A percentile compares a stretch with the other conserved stretches of the same genome.
These are phyloP conservation scores for Corythornis leucogaster DNA, from an alignment of 2,797 vertebrate species.

Conservation along the genomic window DNA sequence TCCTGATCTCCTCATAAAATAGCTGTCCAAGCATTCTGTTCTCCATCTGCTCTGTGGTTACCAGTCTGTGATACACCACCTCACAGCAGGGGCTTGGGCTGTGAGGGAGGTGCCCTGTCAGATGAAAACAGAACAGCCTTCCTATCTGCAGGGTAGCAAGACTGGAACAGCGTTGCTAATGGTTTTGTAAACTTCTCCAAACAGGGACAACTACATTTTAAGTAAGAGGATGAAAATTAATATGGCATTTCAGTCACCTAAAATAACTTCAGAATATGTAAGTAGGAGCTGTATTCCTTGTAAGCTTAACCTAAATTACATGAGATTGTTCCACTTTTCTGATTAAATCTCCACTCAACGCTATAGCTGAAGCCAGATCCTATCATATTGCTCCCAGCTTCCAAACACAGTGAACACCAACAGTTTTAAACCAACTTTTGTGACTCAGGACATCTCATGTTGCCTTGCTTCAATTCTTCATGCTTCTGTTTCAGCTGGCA, in stretches of 20 bases:
- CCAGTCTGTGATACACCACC: conserved; percentile 7
- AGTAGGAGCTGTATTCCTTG: not conserved
- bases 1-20: conserved; percentile 37
- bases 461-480: conserved; percentile 20
- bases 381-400: not conserved
- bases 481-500: conserved; percentile 23
- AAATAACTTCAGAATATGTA: not conserved
- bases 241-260: not conserved
- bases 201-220: not conserved
- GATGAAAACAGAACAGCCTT: not conserved
- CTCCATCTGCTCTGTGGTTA: conserved; percentile 52
- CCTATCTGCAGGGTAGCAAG: not conserved
- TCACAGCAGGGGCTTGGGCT: not conserved
- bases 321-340: not conserved
- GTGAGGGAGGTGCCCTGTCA: not conserved
- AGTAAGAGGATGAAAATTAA: not conserved
- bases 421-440: not conserved
- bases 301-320: not conserved
- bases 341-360: not conserved
- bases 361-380: not conserved
- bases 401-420: not conserved
- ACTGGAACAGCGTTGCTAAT: not conserved
- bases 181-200: not conserved
- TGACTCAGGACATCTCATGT: not conserved
- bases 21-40: conserved; percentile 36